Percentiles rank a stretch among this genome's conserved stretches.
Evolutionary conservation across 2,888 invertebrate species (phyloP).

Genomic region (Drosophila histrio): DNA sequence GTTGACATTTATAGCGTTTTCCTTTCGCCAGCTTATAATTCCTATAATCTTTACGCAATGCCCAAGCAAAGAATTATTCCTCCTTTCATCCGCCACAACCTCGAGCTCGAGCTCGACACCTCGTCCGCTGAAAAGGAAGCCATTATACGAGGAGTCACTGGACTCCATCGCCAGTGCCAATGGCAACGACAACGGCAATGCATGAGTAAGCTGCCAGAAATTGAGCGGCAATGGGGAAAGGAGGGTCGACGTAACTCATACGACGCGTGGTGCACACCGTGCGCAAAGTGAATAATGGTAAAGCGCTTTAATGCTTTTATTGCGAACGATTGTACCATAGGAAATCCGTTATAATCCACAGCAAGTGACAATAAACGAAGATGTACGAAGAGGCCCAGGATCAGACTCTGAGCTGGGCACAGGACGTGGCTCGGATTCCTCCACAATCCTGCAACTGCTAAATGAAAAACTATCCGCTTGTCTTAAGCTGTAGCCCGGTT

Average conservation of each 20-base stretch:
- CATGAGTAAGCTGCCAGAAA: constrained; percentile 10
- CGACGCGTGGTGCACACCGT: constrained; percentile 60
- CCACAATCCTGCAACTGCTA: constrained; percentile 14
- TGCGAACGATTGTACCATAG: constrained; percentile 75
- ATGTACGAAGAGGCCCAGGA: constrained; percentile 39
- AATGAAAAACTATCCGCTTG: constrained; percentile 69
- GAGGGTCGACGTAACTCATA: constrained; percentile 47
- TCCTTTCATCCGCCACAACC: background rate
- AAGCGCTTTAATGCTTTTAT: constrained; percentile 80
- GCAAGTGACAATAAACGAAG: constrained; percentile 78
- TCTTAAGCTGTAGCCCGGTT: constrained; percentile 35
- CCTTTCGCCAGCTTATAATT: constrained; percentile 66
- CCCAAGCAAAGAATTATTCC: constrained; percentile 41
- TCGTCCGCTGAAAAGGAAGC: constrained; percentile 26
- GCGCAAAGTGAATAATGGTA: constrained; percentile 80
- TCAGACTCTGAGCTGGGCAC: background rate
- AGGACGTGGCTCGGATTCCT: constrained; percentile 1
- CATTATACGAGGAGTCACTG: constrained; percentile 31
- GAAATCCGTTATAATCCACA: constrained; percentile 80
- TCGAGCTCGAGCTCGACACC: constrained; percentile 10
- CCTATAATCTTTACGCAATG: constrained; percentile 70
- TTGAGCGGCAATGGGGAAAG: background rate
- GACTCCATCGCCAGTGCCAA: constrained; percentile 1
- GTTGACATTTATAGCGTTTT: constrained; percentile 76
- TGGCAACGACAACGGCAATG: background rate